Base-by-base conservation (phyloP, 53 echinoderm and acorn worm species). In the Antedon mediterranea region DNA sequence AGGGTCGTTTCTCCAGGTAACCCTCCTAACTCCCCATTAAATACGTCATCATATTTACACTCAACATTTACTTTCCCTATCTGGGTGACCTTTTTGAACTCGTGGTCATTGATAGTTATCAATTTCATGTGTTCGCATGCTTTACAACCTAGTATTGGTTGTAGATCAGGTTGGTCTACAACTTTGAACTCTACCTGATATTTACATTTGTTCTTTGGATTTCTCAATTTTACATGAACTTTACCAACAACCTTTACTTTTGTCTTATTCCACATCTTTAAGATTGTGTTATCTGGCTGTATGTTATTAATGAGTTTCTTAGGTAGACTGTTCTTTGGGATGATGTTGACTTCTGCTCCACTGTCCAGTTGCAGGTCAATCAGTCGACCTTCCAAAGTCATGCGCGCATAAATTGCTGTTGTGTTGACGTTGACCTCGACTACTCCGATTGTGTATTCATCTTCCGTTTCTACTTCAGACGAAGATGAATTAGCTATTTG, bases 91-190 rank as follows among this genome's bases (percentile, higher is more conserved):
- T 76, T 70, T 20, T 77, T 77, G 74, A 87, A 80, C 75, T 80
- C 78, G 4, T 89, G 83, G 8, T 82, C 42, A 75, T 93, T 89
- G 31, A 93, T 75, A 14, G 82, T 85, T 28, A 92, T 84, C n/a
- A 89, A 71, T 14, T 76, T 72, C 89, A 92, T 92, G 43, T 86
- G 43, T 41, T 87, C 77, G 26, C 81, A 85, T 34, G 83, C 87
- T 28, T 32, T 74, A 13, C 73, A 28, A 43, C 88, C 79, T 0
- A 85, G 75, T 4, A 86, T 78, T 0, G 88, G 91, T 3, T 78
- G 82, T 4, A 85, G 32, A 77, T 74, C 75, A 37, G 84, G 82
- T 11, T 80, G 72, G 13, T 85, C 88, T 57, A 57, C 57, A 18
- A 57, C 57, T 20, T 78, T 78, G 73, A 81, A 91, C 29, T 85